Evolutionary conservation across 2,888 invertebrate species (phyloP).

Genomic region (Palloptera scutellata): DNA sequence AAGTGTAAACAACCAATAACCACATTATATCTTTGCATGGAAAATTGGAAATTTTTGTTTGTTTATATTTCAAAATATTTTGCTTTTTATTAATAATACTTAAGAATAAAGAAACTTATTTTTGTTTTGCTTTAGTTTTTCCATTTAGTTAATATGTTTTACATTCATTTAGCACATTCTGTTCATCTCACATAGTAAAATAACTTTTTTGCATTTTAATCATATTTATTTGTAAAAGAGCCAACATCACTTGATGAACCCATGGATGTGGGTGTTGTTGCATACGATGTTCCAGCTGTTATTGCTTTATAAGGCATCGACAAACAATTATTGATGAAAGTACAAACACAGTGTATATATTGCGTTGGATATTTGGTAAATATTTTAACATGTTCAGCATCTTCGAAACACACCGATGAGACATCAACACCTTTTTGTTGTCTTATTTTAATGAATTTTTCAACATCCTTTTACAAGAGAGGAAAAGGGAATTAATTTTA

Average conservation of each 20-base stretch:
- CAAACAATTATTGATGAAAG: constrained; percentile 70
- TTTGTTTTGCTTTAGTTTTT: too few relatives aligned
- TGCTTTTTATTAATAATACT: too few relatives aligned
- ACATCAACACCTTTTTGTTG: constrained; percentile 70
- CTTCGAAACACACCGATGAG: constrained; percentile 71
- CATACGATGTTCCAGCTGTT: background rate
- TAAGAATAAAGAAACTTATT: too few relatives aligned
- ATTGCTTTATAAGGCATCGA: constrained; percentile 43
- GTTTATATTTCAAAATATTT: too few relatives aligned
- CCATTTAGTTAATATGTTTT: too few relatives aligned
- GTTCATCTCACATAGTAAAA: too few relatives aligned
- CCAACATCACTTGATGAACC: background rate
- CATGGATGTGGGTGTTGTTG: background rate
- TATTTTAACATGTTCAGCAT: constrained; percentile 80
- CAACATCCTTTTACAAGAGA: constrained; percentile 68
- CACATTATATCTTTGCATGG: too few relatives aligned
- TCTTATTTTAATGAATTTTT: constrained; percentile 71
- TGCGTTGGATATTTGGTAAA: constrained; percentile 71
- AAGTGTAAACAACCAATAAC: too few relatives aligned
- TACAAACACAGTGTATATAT: constrained; percentile 70
- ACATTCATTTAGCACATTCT: too few relatives aligned
- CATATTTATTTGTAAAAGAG: background rate
- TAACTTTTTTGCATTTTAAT: background rate
- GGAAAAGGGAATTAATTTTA: background rate
- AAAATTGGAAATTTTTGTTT: too few relatives aligned